Percentiles rank a stretch among this genome's conserved stretches.
Evolutionary conservation across 2,113 vertebrate genomes (phyloP).

Genomic region (Brevimyrus niger): DNA sequence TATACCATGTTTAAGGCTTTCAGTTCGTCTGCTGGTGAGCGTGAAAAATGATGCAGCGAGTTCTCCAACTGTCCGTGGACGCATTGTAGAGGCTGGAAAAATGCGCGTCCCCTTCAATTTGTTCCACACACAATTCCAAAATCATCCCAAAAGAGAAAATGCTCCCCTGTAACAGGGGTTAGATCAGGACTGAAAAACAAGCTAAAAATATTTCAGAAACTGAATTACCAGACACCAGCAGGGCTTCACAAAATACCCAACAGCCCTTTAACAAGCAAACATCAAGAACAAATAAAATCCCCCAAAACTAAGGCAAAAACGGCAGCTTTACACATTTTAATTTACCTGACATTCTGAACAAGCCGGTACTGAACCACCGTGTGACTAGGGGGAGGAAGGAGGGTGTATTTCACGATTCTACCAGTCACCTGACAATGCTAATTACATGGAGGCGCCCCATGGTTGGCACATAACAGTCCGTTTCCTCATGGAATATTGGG

Average conservation of each 20-base stretch:
- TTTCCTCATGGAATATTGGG: slow-evolving; percentile 32
- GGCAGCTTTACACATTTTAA: background rate
- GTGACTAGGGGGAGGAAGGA: background rate
- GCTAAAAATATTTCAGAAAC: background rate
- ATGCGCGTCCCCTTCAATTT: background rate
- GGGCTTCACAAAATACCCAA: background rate
- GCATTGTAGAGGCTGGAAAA: background rate
- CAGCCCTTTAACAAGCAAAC: background rate
- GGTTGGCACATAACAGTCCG: slow-evolving; percentile 34
- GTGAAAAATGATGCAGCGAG: background rate
- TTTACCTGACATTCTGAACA: background rate
- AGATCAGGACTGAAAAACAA: background rate
- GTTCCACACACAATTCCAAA: background rate
- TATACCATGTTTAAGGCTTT: background rate
- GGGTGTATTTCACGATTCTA: slow-evolving; percentile 11
- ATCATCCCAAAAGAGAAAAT: background rate
- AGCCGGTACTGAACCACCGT: background rate
- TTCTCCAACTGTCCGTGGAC: background rate
- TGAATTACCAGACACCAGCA: background rate
- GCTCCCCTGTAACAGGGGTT: background rate
- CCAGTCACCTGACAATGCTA: slow-evolving; percentile 37
- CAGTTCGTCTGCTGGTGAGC: slow-evolving; percentile 22
- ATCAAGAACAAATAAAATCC: background rate
- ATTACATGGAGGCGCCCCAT: slow-evolving; percentile 37
- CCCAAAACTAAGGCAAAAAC: background rate